Conservation (phyloP, 2,113 vertebrate genomes). For the Carassius auratus region DNA sequence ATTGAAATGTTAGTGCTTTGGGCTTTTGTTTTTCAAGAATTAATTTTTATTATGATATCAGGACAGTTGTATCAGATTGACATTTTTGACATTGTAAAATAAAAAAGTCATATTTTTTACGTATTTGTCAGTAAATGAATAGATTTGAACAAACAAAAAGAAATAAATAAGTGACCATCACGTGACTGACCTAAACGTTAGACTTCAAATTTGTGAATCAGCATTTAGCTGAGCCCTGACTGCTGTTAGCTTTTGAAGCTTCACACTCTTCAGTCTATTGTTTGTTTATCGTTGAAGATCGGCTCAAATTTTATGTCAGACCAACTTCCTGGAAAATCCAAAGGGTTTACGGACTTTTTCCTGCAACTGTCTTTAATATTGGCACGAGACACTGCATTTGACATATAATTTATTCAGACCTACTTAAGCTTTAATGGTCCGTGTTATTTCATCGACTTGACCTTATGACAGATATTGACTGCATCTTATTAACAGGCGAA, state of each 20-base stretch:
- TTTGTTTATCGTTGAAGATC: constrained; percentile 1
- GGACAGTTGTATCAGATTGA: too few relatives aligned
- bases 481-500: constrained; percentile 70
- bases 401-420: constrained; percentile 33
- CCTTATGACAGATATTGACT: constrained; percentile 22
- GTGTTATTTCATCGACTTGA: constrained; percentile 31
- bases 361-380: constrained; percentile 18
- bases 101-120: too few relatives aligned
- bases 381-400: not conserved
- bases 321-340: constrained; percentile 22
- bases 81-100: too few relatives aligned
- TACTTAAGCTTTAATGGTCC: constrained; percentile 18
- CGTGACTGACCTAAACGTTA: too few relatives aligned
- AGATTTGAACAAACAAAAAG: too few relatives aligned
- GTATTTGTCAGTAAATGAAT: too few relatives aligned
- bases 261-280: not conserved
- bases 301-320: not conserved
- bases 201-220: too few relatives aligned
- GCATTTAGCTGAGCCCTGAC: not conserved
- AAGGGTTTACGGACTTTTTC: not conserved
- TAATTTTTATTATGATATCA: not conserved
- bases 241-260: not conserved
- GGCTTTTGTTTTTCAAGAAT: not conserved
- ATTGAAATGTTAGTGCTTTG: not conserved
- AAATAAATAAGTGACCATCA: too few relatives aligned